Evolutionary conservation across 2,113 vertebrate genomes (phyloP), one percentile per base, ranked within the genome.

Genomic region (Acinonyx jubatus): DNA sequence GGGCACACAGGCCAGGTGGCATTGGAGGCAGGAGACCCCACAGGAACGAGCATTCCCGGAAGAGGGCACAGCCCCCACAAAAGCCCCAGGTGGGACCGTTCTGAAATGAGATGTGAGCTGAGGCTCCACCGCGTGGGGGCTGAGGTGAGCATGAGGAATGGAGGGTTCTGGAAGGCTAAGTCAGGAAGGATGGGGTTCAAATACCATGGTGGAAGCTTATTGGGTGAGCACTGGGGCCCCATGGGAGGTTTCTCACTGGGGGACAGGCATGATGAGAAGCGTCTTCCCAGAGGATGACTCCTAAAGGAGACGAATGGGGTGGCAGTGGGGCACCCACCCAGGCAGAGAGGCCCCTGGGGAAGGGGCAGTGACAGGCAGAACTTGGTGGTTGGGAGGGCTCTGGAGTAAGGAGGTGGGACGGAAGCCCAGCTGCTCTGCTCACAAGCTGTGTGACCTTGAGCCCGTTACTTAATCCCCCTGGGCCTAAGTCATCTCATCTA

Each of bases 101-200:
- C 36, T 7, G 25, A 4, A 23, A 7, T 16, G 48, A 65, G 41
- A n/a, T 41, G 9, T 5, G 13, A 25, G 38, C 25, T 3, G 7
- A 31, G 45, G 5, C 69, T 29, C 1, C 2, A 36, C 27, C 11
- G 12, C 0, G 15, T 27, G 45, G 2, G 50, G n/a, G 29, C 29
- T 0, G 0, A 5, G 5, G 18, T 0, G 0, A 7, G 3, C 19
- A 0, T 1, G 38, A 36, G 36, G 4, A 19, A 1, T 0, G 11
- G 36, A 15, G 33, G 41, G 31, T 45, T 45, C 45, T 8, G 45
- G 45, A 45, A 3, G 23, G 6, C 41, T 2, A 2, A 9, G n/a
- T 57, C 57, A 65, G 61, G 68, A 73, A 89, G 74, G 7, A 21
- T 1, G 25, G 33, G 3, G 41, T 16, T 41, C 0, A 0, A 31